These are phyloP conservation scores for Parazoanthus atlanticus DNA, from an alignment of 92 coral and sea anemone species.

Conservation along the genomic window DNA sequence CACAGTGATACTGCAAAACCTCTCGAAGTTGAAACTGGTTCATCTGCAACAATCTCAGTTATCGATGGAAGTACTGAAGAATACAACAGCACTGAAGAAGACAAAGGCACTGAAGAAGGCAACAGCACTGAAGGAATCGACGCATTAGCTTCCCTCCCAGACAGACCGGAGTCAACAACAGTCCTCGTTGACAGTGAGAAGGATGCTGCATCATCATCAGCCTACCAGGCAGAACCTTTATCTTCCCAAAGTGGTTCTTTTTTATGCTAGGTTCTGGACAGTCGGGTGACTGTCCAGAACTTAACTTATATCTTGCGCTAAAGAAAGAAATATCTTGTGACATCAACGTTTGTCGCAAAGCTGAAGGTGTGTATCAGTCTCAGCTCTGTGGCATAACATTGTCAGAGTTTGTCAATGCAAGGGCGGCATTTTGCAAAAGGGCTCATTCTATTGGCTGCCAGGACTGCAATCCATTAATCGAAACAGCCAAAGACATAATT, in stretches of 20 bases:
- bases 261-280: slow-evolving; percentile 44
- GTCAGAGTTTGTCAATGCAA: slow-evolving; percentile 23
- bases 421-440: slow-evolving; percentile 26
- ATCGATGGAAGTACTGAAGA: not conserved
- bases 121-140: not conserved
- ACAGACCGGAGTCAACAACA: too few relatives aligned
- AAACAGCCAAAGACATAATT: slow-evolving; percentile 37
- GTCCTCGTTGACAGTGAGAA: too few relatives aligned
- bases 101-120: not conserved
- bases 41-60: not conserved
- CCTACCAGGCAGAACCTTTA: not conserved
- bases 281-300: slow-evolving; percentile 50
- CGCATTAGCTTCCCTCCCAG: not conserved
- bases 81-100: not conserved
- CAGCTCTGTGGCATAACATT: slow-evolving; percentile 15
- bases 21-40: not conserved
- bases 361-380: slow-evolving; percentile 49
- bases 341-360: slow-evolving; percentile 9
- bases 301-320: slow-evolving; percentile 7
- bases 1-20: not conserved
- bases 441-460: slow-evolving; percentile 29
- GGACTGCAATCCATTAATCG: slow-evolving; percentile 19
- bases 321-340: slow-evolving; percentile 18
- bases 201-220: not conserved
- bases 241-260: slow-evolving; percentile 17